Evolutionary conservation across 2,888 invertebrate genomes (phyloP), one percentile per base, ranked within the genome.

Genomic region (Pammene fasciana): DNA sequence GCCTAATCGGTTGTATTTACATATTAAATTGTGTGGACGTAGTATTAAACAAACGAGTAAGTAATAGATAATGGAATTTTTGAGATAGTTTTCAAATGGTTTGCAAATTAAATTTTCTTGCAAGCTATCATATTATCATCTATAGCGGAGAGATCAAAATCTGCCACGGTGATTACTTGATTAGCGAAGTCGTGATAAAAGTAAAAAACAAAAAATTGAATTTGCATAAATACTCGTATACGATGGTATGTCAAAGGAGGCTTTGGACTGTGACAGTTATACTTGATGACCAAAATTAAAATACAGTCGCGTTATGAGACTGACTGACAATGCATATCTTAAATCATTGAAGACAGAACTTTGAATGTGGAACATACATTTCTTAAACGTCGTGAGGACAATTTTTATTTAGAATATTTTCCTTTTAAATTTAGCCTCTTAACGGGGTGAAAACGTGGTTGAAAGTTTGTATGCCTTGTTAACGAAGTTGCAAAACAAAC

Each of bases 1-100:
- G 50, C 62, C 56, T 68, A 57, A 68, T 50, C 50, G 64, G 16
- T 50, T 34, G 8, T 65, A 68, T 68, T 68, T 64, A 34, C 68
- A 65, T 59, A 57, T 14, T 50, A 18, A 57, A 13, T 46, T 38
- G 55, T 45, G 60, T 62, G 50, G 56, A 16, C 48, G 48, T 41
- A n/a, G n/a, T n/a, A n/a, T n/a, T n/a, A n/a, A n/a, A n/a, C n/a
- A 57, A 57, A 50, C 11, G 11, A 56, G n/a, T 38, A 36, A 56
- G n/a, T 38, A 36, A 18, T 50, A 16, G 5, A n/a, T 10, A 52
- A n/a, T 38, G 34, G 16, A 46, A 13, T 56, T 36, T 67, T 59
- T 18, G 43, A 34, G 14, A 41, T 16, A 55, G 55, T 41, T 55
- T 67, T 26, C 5, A 61, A 67, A 61, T 14, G 26, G 13, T 38